Evolutionary conservation across 2,113 vertebrate species (phyloP), one percentile per base, ranked within the genome.

Genomic region (Onychostruthus taczanowskii): DNA sequence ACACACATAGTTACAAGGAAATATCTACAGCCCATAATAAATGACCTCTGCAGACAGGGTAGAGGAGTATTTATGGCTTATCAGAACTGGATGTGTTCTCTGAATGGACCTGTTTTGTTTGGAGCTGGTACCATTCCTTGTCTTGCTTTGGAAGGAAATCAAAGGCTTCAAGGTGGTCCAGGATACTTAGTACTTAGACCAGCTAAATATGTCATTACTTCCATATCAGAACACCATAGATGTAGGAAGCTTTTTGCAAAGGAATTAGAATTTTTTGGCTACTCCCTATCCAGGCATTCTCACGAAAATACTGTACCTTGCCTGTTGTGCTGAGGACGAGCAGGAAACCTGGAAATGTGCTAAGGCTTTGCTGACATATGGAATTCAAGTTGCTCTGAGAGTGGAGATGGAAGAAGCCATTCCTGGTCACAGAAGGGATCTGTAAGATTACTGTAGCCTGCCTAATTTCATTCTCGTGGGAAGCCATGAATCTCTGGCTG

Each of bases 111-210:
- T 94, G 7, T 24, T 80, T n/a, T 52, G 9, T 1, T 78, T 47
- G 43, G 24, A 62, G 30, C 4, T 61, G 35, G 33, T 52, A 35
- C 23, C 17, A 49, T 41, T 90, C 20, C 31, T 72, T 0, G 0
- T 44, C 16, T 13, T 43, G 17, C 30, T 94, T 59, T 53, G 63
- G 41, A 67, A 87, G 49, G 24, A 77, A 33, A 15, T 41, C n/a
- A 83, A 52, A 67, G 68, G 22, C 63, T 47, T 2, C 50, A 59
- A 62, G 18, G 19, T 61, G 7, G 7, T 63, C n/a, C 30, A 58
- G 59, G 37, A 53, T 68, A 15, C 9, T 67, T 6, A 53, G 17
- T 26, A 58, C 5, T 41, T 19, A 84, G 28, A 56, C 13, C 35
- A 76, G 7, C 7, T 49, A 70, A 86, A 43, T 24, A 39, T 30